These are phyloP conservation scores for Poeciliopsis retropinna DNA, from an alignment of 2,113 vertebrate genomes.

Conservation along the genomic window DNA sequence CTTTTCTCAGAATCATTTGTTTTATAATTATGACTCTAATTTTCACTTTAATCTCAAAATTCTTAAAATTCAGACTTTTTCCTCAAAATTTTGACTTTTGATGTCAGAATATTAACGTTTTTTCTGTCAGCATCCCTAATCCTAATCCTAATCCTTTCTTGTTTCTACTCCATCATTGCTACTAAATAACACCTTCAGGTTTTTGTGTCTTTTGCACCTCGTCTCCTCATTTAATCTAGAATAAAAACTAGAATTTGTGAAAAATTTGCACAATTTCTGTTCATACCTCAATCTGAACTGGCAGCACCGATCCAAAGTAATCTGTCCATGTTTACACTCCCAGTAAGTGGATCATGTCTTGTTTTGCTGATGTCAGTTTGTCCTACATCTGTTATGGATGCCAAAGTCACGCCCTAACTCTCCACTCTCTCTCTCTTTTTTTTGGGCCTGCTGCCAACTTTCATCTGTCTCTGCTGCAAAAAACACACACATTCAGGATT, in stretches of 20 bases:
- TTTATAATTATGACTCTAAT: too few relatives aligned
- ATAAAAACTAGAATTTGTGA: neutral
- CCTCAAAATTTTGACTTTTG: too few relatives aligned
- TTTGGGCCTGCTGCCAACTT: slow-evolving; percentile 49
- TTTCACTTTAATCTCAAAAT: too few relatives aligned
- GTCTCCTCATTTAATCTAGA: neutral
- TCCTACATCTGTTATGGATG: slow-evolving; percentile 59
- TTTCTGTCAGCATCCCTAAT: too few relatives aligned
- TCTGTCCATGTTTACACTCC: neutral
- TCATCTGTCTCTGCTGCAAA: neutral
- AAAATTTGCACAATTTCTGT: neutral
- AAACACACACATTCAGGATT: slow-evolving; percentile 2
- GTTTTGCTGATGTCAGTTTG: slow-evolving; percentile 44
- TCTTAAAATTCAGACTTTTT: too few relatives aligned
- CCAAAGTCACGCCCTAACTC: slow-evolving; percentile 57
- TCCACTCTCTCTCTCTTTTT: slow-evolving; percentile 25
- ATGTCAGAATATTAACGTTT: too few relatives aligned
- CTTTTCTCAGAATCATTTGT: too few relatives aligned
- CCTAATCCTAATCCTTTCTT: too few relatives aligned
- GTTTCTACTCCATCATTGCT: too few relatives aligned
- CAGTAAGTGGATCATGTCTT: slow-evolving; percentile 11
- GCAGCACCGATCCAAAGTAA: slow-evolving; percentile 2
- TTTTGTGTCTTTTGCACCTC: too few relatives aligned
- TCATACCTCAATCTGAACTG: neutral
- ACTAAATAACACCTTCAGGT: too few relatives aligned